Percentiles rank a stretch among this genome's conserved stretches.
These are phyloP conservation scores for Cotesia typhae DNA, from an alignment of 1,140 invertebrate species.

Conservation along the genomic window DNA sequence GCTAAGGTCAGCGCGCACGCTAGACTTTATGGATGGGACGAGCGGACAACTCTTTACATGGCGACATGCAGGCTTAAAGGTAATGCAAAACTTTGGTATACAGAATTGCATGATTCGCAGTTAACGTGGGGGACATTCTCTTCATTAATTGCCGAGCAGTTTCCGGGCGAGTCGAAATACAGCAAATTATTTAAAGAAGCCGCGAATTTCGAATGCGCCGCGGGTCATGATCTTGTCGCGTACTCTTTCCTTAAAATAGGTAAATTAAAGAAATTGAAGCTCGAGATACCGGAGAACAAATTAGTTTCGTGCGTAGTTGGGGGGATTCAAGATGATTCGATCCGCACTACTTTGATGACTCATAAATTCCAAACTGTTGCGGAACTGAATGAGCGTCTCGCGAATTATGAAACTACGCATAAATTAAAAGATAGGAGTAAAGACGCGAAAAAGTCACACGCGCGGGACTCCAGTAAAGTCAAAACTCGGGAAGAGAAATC, in stretches of 20 bases:
- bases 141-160: too few relatives aligned
- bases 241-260: conserved; percentile 28
- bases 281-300: conserved; percentile 33
- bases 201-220: too few relatives aligned
- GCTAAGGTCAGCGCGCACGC: too few relatives aligned
- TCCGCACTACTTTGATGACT: conserved; percentile 22
- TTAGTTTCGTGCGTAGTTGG: conserved; percentile 20
- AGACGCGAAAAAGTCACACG: not conserved
- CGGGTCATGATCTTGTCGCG: too few relatives aligned
- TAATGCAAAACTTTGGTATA: too few relatives aligned
- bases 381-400: conserved; percentile 15
- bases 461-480: not conserved
- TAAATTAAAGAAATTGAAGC: conserved; percentile 17
- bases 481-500: not conserved
- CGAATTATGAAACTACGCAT: not conserved
- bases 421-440: not conserved
- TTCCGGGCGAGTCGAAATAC: too few relatives aligned
- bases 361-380: conserved; percentile 14
- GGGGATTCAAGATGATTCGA: conserved; percentile 18
- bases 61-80: too few relatives aligned
- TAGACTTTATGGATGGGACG: too few relatives aligned
- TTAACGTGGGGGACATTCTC: conserved; percentile 14
- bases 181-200: too few relatives aligned
- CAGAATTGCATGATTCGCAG: conserved; percentile 15
- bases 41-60: too few relatives aligned